A percentile compares a stretch with the other conserved stretches of the same genome.
phyloP scores from a whole-genome alignment of 2,797 vertebrate species.

The Botia almorhae region DNA sequence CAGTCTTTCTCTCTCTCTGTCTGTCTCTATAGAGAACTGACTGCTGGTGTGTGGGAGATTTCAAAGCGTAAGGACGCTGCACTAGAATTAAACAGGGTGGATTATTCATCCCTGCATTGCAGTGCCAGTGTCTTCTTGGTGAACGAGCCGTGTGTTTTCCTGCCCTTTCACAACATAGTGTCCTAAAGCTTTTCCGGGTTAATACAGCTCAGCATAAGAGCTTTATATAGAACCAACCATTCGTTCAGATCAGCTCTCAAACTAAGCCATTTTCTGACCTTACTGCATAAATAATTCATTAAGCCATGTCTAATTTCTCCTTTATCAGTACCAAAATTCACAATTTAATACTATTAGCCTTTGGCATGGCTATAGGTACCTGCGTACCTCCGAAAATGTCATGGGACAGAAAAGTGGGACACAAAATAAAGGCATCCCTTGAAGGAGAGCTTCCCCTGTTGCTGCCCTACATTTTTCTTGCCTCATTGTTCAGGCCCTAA shows the following conservation, averaged over 20 bases:
- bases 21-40: constrained; percentile 21
- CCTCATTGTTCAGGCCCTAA: constrained; percentile 68
- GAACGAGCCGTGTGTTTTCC: constrained; percentile 28
- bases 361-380: constrained; percentile 46
- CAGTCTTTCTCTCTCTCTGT: constrained; percentile 29
- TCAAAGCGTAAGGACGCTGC: constrained; percentile 49
- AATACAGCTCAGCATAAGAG: constrained; percentile 30
- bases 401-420: constrained; percentile 66
- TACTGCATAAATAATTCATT: constrained; percentile 73
- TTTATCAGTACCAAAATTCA: constrained; percentile 64
- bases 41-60: constrained; percentile 55
- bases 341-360: constrained; percentile 65
- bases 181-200: constrained; percentile 36
- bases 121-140: constrained; percentile 48
- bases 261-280: constrained; percentile 70
- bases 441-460: constrained; percentile 71
- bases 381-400: constrained; percentile 38
- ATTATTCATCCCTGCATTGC: constrained; percentile 62
- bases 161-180: constrained; percentile 29
- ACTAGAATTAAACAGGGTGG: constrained; percentile 50
- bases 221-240: constrained; percentile 54
- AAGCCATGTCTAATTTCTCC: constrained; percentile 61
- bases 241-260: constrained; percentile 51
- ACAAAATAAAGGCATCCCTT: constrained; percentile 78
- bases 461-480: constrained; percentile 76